These are phyloP conservation scores for Rhyacophila evoluta DNA, from an alignment of 2,888 invertebrate species.

Conservation along the genomic window DNA sequence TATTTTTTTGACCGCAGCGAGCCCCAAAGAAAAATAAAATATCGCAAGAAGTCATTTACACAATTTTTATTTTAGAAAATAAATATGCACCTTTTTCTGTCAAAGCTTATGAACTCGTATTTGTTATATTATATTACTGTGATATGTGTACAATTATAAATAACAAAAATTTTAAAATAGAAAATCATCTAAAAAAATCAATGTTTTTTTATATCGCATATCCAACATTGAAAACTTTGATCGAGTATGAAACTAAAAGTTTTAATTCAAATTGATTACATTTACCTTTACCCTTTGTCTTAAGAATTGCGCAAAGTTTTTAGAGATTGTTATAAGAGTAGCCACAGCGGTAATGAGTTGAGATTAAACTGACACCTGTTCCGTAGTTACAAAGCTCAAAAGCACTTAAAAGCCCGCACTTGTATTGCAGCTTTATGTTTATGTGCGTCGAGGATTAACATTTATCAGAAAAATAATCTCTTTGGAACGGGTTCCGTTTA, in stretches of 20 bases:
- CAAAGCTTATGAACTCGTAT: too few relatives aligned
- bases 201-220: neutral
- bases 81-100: too few relatives aligned
- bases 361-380: slow-evolving; percentile 16
- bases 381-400: neutral
- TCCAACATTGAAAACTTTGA: neutral
- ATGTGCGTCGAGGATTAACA: slow-evolving; percentile 11
- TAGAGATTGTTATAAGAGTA: neutral
- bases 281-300: neutral
- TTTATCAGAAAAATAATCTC: slow-evolving; percentile 22
- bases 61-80: too few relatives aligned
- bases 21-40: too few relatives aligned
- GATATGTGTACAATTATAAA: too few relatives aligned
- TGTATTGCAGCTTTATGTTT: slow-evolving; percentile 7
- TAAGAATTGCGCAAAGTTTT: neutral
- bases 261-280: too few relatives aligned
- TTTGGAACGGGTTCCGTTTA: neutral
- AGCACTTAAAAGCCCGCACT: neutral
- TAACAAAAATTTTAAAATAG: too few relatives aligned
- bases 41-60: too few relatives aligned
- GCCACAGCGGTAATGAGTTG: neutral
- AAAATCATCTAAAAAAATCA: too few relatives aligned
- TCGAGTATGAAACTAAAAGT: too few relatives aligned
- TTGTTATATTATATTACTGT: too few relatives aligned
- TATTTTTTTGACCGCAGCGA: too few relatives aligned